phyloP scores from a whole-genome alignment of 2,888 invertebrate species.

The Poecilus cupreus region DNA sequence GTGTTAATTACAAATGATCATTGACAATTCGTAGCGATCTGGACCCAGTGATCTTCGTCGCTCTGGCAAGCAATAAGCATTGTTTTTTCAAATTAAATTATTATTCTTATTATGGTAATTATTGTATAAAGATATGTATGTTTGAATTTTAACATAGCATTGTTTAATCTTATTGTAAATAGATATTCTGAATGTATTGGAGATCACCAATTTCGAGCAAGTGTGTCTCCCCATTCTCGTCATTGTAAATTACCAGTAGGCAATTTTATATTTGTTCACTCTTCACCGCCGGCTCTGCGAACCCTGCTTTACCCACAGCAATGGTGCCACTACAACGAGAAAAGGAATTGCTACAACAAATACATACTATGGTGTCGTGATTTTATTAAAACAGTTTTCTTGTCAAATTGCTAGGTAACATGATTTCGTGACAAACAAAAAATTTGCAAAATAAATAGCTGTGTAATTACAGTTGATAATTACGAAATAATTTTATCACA shows the following conservation, averaged over 20 bases:
- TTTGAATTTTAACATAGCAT: slow-evolving; percentile 43
- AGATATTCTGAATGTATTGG: slow-evolving; percentile 45
- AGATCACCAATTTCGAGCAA: slow-evolving; percentile 10
- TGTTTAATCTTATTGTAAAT: slow-evolving; percentile 52
- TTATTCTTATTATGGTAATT: slow-evolving; percentile 47
- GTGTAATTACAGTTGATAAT: too few species aligned
- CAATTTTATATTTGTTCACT: not conserved
- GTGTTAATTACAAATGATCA: slow-evolving; percentile 33
- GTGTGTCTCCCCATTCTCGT: slow-evolving; percentile 30
- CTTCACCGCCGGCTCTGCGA: not conserved
- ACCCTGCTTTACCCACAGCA: too few species aligned
- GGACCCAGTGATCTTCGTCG: slow-evolving; percentile 39
- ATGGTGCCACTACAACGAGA: too few species aligned
- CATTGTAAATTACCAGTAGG: slow-evolving; percentile 6
- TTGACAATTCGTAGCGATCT: not conserved
- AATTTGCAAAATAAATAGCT: too few species aligned
- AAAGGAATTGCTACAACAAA: too few species aligned
- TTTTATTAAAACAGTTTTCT: too few species aligned
- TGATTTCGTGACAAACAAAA: too few species aligned
- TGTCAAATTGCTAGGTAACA: too few species aligned
- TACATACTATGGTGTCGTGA: too few species aligned
- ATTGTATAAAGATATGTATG: slow-evolving; percentile 53
- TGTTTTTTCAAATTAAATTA: slow-evolving; percentile 53
- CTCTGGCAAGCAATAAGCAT: slow-evolving; percentile 47
- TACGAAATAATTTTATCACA: too few species aligned